Base-by-base conservation (phyloP, 2,888 invertebrate species). In the Congeria kusceri region DNA sequence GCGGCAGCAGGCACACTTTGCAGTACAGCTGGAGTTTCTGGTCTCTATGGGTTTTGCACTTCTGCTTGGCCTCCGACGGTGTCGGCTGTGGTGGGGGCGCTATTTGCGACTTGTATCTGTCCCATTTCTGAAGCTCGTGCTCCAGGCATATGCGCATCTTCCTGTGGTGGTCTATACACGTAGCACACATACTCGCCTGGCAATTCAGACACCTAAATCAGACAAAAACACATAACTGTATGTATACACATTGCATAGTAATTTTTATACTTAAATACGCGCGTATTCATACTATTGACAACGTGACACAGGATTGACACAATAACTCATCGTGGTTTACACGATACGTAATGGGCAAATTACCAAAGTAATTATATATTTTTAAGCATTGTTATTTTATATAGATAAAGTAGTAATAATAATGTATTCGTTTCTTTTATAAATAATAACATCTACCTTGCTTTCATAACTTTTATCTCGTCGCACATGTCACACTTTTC, bases 401-500 rank as follows among this genome's bases (percentile, higher is more conserved):
- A n/a, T n/a, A n/a, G n/a, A n/a, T n/a, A n/a, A n/a, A n/a, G n/a
- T n/a, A n/a, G n/a, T n/a, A n/a, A n/a, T n/a, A n/a, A n/a, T n/a
- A n/a, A n/a, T n/a, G n/a, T n/a, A n/a, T n/a, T n/a, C n/a, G n/a
- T n/a, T n/a, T n/a, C n/a, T n/a, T n/a, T n/a, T n/a, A n/a, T n/a
- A n/a, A n/a, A n/a, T n/a, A n/a, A n/a, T n/a, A n/a, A n/a, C n/a
- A n/a, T n/a, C 23, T 53, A 53, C 53, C 80, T 64, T 3, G 80
- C 72, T 13, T 58, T 63, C 77, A 80, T 72, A 0, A 65, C 49
- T 47, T 69, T 63, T 13, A 62, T 18, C 32, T 83, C 72, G 29
- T 83, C 80, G 59, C 83, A 83, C 83, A 83, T 83, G 18, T 80
- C 80, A 32, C 83, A 83, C 61, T 72, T 75, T 15, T 72, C 71